Evolutionary conservation across 2,797 vertebrate genomes (phyloP), one percentile per base, ranked within the genome.

Genomic region (Halcyon leucocephala): DNA sequence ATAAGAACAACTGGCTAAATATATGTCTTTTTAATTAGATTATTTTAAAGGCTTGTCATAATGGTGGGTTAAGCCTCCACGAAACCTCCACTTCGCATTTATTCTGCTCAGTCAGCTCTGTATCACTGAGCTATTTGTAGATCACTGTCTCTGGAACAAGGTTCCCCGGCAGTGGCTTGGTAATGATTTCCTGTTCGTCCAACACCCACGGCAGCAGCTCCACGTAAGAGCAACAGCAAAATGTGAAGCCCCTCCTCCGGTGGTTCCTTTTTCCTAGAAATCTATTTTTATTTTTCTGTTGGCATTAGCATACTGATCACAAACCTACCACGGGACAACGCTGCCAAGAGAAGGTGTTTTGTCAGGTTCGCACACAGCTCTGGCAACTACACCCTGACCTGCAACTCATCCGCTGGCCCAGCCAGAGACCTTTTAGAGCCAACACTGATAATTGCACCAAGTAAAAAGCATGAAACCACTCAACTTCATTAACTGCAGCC

Each of bases 161-260:
- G 2, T 3, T 42, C 37, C 6, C 6, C 10, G 14, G 7, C 55
- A 15, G 22, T 24, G 29, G 18, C 28, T 12, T 13, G 24, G n/a
- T 26, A 25, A 12, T 3, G 11, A 42, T 14, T 31, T 61, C 39
- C 62, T 28, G 44, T 9, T 9, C 7, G 18, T 12, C 57, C 87
- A 72, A 60, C 42, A 64, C 6, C 39, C 49, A 10, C 0, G 1
- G 25, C 52, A 65, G 33, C 0, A 1, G 33, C 49, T 65, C n/a
- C 29, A 25, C 18, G 9, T 31, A 70, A n/a, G 4, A 54, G 24
- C 37, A 62, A 35, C 9, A 42, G 8, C 22, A 51, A 69, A 73
- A 48, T 1, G 1, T 4, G 33, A 9, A 0, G 3, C 5, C 10
- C 11, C 33, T 44, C 44, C 62, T 39, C 3, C 2, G 13, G 44